Conservation (phyloP, 30 jellyfish, hydroid and myxozoan genomes). For the Turritopsis dohrnii region DNA sequence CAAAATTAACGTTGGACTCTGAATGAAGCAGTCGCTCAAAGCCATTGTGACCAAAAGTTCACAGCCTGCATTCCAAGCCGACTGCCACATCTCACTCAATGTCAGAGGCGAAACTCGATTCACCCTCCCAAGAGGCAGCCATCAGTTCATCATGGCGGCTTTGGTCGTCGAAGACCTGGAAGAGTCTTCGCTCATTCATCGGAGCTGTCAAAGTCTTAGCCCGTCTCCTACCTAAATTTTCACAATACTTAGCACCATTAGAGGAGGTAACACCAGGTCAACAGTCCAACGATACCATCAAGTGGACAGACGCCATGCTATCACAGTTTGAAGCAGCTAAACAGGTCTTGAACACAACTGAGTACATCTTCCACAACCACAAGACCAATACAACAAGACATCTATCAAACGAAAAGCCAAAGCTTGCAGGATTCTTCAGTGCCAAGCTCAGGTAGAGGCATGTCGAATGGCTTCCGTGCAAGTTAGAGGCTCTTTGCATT, state of each 20-base stretch:
- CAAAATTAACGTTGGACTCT: not conserved
- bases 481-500: slow-evolving; percentile 47
- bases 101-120: not conserved
- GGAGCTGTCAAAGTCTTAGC: slow-evolving; percentile 34
- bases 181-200: slow-evolving; percentile 16
- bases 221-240: slow-evolving; percentile 22
- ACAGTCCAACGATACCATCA: slow-evolving; percentile 24
- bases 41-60: not conserved
- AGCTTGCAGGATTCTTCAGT: slow-evolving; percentile 46
- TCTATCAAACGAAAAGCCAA: slow-evolving; percentile 22
- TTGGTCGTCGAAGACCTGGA: slow-evolving; percentile 34
- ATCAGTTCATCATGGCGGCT: slow-evolving; percentile 4
- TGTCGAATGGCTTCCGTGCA: slow-evolving; percentile 55
- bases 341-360: slow-evolving; percentile 1
- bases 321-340: slow-evolving; percentile 14
- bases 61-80: not conserved
- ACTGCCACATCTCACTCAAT: not conserved
- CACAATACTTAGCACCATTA: slow-evolving; percentile 19
- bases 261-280: slow-evolving; percentile 26
- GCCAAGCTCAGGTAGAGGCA: slow-evolving; percentile 47
- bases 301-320: slow-evolving; percentile 14
- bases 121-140: slow-evolving; percentile 10
- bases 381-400: slow-evolving; percentile 29
- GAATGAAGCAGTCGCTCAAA: not conserved
- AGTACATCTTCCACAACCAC: too few relatives aligned